Evolutionary conservation across 2,797 vertebrate genomes (phyloP).

Genomic region (Poecilia wingei): DNA sequence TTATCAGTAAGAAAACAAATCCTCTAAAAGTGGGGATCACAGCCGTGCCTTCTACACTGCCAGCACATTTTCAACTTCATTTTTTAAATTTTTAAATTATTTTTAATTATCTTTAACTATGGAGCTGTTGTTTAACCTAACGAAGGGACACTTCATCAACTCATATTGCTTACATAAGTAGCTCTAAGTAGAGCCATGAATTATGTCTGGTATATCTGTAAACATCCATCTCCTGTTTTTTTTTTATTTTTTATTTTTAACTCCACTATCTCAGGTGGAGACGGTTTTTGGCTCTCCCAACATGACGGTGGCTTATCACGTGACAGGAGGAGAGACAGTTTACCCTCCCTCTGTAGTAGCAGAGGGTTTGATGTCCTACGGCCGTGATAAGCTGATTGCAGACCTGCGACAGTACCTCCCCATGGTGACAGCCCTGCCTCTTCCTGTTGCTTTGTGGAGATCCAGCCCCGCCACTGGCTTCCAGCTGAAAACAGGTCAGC

Average conservation of each 20-base stretch:
- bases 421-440: conserved; percentile 87
- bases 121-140: neutral
- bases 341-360: conserved; percentile 88
- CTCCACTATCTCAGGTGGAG: conserved; percentile 74
- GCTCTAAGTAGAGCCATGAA: neutral
- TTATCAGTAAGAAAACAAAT: neutral
- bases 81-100: no score
- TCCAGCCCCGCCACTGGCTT: conserved; percentile 84
- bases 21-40: neutral
- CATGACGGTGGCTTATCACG: conserved; percentile 92
- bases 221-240: neutral
- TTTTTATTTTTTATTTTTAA: neutral
- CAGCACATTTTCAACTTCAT: no score
- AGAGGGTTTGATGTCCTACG: conserved; percentile 85
- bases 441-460: conserved; percentile 87
- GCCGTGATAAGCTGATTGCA: conserved; percentile 86
- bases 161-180: neutral
- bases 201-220: neutral
- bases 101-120: neutral
- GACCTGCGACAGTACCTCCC: conserved; percentile 91
- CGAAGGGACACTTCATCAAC: neutral
- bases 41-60: neutral
- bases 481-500: conserved; percentile 95
- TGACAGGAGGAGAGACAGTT: conserved; percentile 84
- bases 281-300: conserved; percentile 87